These are phyloP conservation scores for Turritopsis rubra DNA, from an alignment of 30 jellyfish, hydroid and myxozoan species.

Conservation along the genomic window DNA sequence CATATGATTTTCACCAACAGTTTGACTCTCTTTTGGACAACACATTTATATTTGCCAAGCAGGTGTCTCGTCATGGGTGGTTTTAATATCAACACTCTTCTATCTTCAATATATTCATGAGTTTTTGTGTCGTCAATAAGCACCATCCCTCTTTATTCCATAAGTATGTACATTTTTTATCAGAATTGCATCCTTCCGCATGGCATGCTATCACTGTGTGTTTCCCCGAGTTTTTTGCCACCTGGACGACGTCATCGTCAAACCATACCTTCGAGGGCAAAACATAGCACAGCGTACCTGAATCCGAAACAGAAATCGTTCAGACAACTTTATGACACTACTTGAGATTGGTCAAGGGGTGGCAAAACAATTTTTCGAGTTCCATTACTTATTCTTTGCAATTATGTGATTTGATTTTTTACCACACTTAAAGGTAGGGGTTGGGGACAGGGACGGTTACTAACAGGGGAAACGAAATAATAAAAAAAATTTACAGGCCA, in stretches of 20 bases:
- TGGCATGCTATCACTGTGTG: background rate
- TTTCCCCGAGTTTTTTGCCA: background rate
- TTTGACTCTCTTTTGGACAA: background rate
- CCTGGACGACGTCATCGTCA: background rate
- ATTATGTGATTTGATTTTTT: too few relatives aligned
- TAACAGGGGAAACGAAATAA: too few relatives aligned
- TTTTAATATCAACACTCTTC: background rate
- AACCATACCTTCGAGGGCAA: background rate
- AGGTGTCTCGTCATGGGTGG: background rate
- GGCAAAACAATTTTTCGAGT: background rate
- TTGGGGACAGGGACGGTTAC: too few relatives aligned
- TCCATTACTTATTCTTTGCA: background rate
- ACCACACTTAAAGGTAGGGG: too few relatives aligned
- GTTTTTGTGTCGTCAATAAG: background rate
- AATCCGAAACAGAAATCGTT: background rate
- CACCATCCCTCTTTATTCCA: constrained; percentile 1
- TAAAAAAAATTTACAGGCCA: too few relatives aligned
- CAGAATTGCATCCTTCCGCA: background rate
- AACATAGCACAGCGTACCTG: background rate
- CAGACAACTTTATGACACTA: background rate
- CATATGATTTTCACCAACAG: background rate
- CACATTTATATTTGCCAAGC: background rate
- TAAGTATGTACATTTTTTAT: background rate
- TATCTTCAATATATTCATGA: background rate
- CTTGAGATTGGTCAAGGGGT: background rate